These are phyloP conservation scores for Premnoplex brunnescens DNA, from an alignment of 2,797 vertebrate species.

Conservation along the genomic window DNA sequence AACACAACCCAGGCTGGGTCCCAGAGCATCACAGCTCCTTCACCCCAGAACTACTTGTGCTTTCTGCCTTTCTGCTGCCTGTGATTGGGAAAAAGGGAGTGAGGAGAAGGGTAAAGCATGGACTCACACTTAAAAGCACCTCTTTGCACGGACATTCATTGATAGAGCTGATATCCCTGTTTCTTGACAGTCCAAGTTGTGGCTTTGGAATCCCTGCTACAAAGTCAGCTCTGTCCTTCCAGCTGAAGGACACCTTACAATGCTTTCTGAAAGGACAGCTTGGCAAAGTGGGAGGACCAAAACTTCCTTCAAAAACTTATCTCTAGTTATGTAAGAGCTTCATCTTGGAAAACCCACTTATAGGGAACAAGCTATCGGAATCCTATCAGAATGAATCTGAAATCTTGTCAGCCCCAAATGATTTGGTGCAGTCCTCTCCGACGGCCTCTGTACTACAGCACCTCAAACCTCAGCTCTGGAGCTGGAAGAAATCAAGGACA, in stretches of 20 bases:
- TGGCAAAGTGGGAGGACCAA: background rate
- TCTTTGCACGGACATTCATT: background rate
- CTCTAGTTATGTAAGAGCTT: background rate
- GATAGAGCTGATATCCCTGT: background rate
- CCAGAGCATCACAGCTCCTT: background rate
- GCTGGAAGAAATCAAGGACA: background rate
- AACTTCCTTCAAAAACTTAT: background rate
- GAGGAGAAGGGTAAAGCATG: background rate
- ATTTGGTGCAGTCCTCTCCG: background rate
- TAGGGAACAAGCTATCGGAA: accelerated
- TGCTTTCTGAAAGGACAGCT: background rate
- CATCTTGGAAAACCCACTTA: background rate
- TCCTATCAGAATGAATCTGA: background rate
- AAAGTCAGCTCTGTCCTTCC: background rate
- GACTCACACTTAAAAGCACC: background rate
- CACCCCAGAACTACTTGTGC: background rate
- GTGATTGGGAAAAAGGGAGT: background rate
- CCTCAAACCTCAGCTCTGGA: background rate
- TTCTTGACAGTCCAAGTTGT: background rate
- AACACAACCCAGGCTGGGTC: background rate
- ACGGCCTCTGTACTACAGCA: background rate
- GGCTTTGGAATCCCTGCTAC: background rate
- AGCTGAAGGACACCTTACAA: background rate
- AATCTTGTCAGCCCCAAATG: background rate
- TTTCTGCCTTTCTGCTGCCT: background rate